These are phyloP conservation scores for Eristalis tenax DNA, from an alignment of 2,888 invertebrate species.

Conservation along the genomic window DNA sequence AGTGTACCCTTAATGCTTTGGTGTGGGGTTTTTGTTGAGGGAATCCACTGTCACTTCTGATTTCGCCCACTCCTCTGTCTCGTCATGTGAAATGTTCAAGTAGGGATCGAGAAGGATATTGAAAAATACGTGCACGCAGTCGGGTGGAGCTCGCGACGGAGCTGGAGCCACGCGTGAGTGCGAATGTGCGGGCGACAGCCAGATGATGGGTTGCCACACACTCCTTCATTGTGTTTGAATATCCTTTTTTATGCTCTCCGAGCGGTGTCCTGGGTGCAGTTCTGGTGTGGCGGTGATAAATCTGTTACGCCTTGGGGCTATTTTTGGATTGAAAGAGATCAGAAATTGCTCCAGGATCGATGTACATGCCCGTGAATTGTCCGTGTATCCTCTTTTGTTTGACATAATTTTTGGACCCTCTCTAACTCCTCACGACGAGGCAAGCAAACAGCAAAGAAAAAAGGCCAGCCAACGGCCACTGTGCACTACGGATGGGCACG, in stretches of 20 bases:
- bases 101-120: not conserved
- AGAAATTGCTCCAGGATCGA: conserved; percentile 32
- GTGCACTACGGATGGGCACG: not conserved
- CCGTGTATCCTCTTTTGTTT: conserved; percentile 2
- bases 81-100: not conserved
- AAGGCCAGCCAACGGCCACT: not conserved
- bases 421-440: not conserved
- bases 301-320: conserved; percentile 35
- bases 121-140: not conserved
- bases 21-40: not conserved
- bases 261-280: conserved; percentile 16
- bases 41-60: not conserved
- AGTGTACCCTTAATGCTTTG: not conserved
- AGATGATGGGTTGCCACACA: conserved; percentile 14
- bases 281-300: conserved; percentile 52
- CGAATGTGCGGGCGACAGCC: not conserved
- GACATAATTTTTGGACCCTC: conserved; percentile 27
- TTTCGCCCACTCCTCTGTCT: not conserved
- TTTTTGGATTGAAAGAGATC: conserved; percentile 44
- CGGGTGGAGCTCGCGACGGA: not conserved
- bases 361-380: not conserved
- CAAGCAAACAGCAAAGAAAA: not conserved
- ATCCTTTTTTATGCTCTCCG: not conserved
- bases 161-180: not conserved
- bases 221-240: conserved; percentile 41